Evolutionary conservation across 2,797 vertebrate genomes (phyloP), one percentile per base, ranked within the genome.

Genomic region (Tarsius wallacei): DNA sequence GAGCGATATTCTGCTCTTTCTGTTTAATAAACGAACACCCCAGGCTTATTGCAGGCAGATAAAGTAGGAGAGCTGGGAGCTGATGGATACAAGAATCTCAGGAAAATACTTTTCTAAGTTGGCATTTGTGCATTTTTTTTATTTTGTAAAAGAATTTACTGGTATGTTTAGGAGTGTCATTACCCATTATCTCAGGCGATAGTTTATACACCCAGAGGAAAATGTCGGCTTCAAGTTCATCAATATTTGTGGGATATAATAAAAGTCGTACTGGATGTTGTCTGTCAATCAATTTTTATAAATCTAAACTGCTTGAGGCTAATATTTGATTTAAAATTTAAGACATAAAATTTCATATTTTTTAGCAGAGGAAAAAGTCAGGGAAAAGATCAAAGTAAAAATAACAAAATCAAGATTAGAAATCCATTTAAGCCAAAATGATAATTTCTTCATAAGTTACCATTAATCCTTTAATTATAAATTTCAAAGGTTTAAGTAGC

Each of bases 391-490:
- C 98, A 99, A 99, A 99, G 98, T 74, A 83, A 94, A 87, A 98
- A 98, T 97, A 98, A 98, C 97, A 98, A 96, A 98, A 98, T 90
- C 98, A 93, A 98, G 98, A 98, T 98, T 98, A 98, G 98, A 99
- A 98, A 98, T 98, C 97, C 98, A 98, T 98, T 98, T 98, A 98
- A 99, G 98, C 97, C 98, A 98, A 99, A 98, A 99, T 98, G 98
- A 99, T 98, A 98, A 98, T 98, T 98, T 98, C 98, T 98, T 99
- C 98, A 97, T 98, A 98, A 98, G 98, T 99, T 99, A 99, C 98
- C 99, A 98, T 99, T 99, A 99, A 99, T 99, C 99, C 98, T 98
- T 98, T 99, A 99, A 99, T 98, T 98, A 99, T 98, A 98, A 98
- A 98, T 99, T 99, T 99, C 98, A 99, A 99, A 98, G 98, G 98